Evolutionary conservation across 92 coral and sea anemone species (phyloP).

Genomic region (Phenganax stokvisi): DNA sequence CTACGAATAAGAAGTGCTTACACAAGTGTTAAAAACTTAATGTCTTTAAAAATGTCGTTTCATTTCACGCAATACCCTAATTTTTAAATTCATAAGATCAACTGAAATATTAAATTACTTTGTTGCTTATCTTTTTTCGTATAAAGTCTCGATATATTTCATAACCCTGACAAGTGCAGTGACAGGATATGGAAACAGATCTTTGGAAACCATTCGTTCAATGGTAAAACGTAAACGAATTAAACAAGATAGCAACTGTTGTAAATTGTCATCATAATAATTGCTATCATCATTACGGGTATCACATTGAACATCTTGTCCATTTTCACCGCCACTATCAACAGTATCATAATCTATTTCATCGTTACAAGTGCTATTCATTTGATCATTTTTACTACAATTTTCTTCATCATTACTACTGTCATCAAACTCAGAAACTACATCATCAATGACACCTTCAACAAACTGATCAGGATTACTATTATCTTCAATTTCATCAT

Average conservation of each 20-base stretch:
- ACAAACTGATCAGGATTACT: neutral
- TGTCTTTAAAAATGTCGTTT: too few relatives aligned
- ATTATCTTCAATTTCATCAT: conserved; percentile 25
- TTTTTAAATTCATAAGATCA: too few relatives aligned
- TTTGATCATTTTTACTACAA: conserved; percentile 20
- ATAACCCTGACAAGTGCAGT: conserved; percentile 57
- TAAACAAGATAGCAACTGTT: conserved; percentile 49
- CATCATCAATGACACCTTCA: conserved; percentile 8
- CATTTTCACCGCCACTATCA: neutral
- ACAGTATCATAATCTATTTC: neutral
- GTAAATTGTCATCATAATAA: neutral
- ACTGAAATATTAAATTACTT: neutral
- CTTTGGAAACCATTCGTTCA: conserved; percentile 44
- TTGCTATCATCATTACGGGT: too few relatives aligned
- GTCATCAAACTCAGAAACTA: conserved; percentile 17
- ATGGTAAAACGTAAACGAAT: conserved; percentile 66
- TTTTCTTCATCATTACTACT: neutral
- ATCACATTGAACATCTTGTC: too few relatives aligned
- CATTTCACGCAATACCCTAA: too few relatives aligned
- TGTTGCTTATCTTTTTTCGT: conserved; percentile 53
- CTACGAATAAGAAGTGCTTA: too few relatives aligned
- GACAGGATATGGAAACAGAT: conserved; percentile 65
- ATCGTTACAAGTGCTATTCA: neutral
- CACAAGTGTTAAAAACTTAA: too few relatives aligned
- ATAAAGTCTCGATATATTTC: conserved; percentile 52